Percentiles rank a stretch among this genome's conserved stretches.
phyloP scores from a whole-genome alignment of 1,140 invertebrate genomes.

The Drosophila mauritiana region DNA sequence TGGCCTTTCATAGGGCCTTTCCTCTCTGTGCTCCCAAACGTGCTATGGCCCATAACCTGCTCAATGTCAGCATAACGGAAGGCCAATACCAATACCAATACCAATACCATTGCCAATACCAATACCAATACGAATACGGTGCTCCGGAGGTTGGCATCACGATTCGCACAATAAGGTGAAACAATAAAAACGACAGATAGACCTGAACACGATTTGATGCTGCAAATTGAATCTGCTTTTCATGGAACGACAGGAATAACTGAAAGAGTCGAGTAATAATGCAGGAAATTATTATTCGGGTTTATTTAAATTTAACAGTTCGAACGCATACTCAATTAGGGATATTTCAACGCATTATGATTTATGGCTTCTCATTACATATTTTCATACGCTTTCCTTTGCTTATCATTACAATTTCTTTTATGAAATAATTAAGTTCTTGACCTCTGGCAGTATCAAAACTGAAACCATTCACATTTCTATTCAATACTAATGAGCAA shows the following conservation, averaged over 20 bases:
- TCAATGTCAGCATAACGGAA: slow-evolving; percentile 59
- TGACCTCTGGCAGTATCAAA: neutral
- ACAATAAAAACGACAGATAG: slow-evolving; percentile 41
- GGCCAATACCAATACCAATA: slow-evolving; percentile 26
- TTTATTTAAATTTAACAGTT: slow-evolving; percentile 8
- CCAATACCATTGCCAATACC: neutral
- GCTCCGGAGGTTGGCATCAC: slow-evolving; percentile 29
- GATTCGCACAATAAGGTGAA: slow-evolving; percentile 48
- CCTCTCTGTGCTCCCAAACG: slow-evolving; percentile 54
- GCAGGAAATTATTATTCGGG: slow-evolving; percentile 7
- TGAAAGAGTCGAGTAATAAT: slow-evolving; percentile 6
- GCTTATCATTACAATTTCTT: too few relatives aligned
- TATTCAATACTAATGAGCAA: slow-evolving; percentile 17
- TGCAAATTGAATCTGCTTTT: slow-evolving; percentile 38
- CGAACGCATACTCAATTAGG: neutral
- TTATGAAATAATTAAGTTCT: too few relatives aligned
- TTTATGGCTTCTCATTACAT: neutral
- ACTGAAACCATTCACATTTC: neutral
- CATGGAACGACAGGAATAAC: neutral
- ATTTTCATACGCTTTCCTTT: neutral
- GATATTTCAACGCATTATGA: neutral
- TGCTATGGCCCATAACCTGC: slow-evolving; percentile 65
- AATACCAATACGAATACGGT: slow-evolving; percentile 16
- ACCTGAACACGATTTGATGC: slow-evolving; percentile 31
- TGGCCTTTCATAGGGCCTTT: slow-evolving; percentile 68